Percentiles rank a stretch among this genome's conserved stretches.
These are phyloP conservation scores for Achatina immaculata DNA, from an alignment of 1,140 invertebrate genomes.

Conservation along the genomic window DNA sequence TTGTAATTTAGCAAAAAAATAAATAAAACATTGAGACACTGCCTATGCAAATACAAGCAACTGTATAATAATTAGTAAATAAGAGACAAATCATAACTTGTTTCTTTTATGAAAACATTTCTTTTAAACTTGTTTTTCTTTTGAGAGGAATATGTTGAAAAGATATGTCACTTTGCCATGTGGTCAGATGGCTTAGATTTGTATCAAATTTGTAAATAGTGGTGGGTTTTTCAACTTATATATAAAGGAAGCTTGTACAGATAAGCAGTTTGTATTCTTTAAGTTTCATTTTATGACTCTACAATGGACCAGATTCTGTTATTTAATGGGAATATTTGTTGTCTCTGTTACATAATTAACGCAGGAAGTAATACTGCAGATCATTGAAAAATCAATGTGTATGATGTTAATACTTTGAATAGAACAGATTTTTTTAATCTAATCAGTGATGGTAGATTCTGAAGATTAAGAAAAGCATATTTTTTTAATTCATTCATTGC, in stretches of 20 bases:
- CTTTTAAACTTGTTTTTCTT: neutral
- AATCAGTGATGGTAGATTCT: neutral
- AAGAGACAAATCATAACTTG: neutral
- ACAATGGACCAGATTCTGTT: slow-evolving; percentile 1
- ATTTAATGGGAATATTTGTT: neutral
- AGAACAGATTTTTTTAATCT: neutral
- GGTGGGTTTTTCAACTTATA: neutral
- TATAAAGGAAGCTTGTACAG: slow-evolving; percentile 6
- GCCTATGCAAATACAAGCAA: slow-evolving; percentile 23
- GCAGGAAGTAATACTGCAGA: neutral
- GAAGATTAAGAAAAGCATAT: neutral
- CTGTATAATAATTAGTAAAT: neutral
- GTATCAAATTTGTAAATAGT: slow-evolving; percentile 7
- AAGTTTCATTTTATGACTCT: neutral
- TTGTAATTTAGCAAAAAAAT: slow-evolving; percentile 24
- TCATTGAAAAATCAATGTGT: neutral
- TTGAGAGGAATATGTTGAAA: neutral
- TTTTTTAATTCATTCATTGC: neutral
- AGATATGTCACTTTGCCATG: neutral
- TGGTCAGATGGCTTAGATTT: neutral
- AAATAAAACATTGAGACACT: neutral
- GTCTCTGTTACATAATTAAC: neutral
- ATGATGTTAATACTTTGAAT: neutral
- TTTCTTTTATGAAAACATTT: neutral
- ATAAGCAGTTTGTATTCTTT: neutral